Evolutionary conservation across 2,113 vertebrate species (phyloP).

Genomic region (Oncorhynchus keta): DNA sequence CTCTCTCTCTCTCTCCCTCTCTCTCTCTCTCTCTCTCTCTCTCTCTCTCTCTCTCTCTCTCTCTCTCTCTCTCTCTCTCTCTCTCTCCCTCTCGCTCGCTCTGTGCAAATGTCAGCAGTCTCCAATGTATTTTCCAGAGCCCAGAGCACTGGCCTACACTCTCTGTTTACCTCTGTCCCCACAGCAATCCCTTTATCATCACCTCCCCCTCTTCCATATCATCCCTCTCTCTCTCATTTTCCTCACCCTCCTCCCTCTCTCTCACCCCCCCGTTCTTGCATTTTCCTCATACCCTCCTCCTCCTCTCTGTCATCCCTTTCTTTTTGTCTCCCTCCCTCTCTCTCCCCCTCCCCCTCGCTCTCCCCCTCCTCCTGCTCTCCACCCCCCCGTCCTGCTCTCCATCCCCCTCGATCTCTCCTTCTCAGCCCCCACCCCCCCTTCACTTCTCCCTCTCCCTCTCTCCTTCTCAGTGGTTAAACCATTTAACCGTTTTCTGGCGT

Average conservation of each 20-base stretch:
- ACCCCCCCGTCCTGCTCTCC: neutral
- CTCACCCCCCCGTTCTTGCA: neutral
- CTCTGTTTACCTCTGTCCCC: slow-evolving; percentile 47
- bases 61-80: slow-evolving; percentile 29
- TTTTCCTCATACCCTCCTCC: neutral
- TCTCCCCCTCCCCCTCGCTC: slow-evolving; percentile 16
- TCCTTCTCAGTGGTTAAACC: neutral
- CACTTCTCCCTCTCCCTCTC: neutral
- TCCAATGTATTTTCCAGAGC: slow-evolving; percentile 64
- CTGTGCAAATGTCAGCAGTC: slow-evolving; percentile 74
- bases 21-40: slow-evolving; percentile 33
- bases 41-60: slow-evolving; percentile 36
- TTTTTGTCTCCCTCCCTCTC: slow-evolving; percentile 42
- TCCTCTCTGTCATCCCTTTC: slow-evolving; percentile 17
- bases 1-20: neutral
- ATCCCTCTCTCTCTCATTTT: neutral
- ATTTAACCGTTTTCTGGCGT: neutral
- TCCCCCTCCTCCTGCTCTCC: neutral
- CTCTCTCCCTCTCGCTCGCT: neutral
- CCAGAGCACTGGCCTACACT: slow-evolving; percentile 56
- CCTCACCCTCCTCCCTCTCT: neutral
- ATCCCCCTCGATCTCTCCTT: neutral
- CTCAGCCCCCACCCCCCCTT: too few relatives aligned
- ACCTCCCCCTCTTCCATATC: neutral
- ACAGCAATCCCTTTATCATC: slow-evolving; percentile 33